phyloP scores from a whole-genome alignment of 2,888 invertebrate species.

The Melanostoma scalare region DNA sequence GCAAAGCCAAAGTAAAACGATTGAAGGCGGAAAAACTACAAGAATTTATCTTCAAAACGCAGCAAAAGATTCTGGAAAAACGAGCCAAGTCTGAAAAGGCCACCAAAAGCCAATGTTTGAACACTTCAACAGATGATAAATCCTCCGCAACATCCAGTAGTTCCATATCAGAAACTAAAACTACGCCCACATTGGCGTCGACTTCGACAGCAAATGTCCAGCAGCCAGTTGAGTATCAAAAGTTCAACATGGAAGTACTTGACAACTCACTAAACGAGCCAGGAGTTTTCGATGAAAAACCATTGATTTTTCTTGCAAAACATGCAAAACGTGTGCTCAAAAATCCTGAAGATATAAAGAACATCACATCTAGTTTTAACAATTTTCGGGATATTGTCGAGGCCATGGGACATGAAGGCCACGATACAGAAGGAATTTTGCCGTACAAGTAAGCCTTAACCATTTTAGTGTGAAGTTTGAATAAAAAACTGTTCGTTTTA shows the following conservation, averaged over 20 bases:
- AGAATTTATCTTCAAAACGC: slow-evolving; percentile 84
- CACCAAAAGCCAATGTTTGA: slow-evolving; percentile 36
- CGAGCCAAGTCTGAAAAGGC: slow-evolving; percentile 74
- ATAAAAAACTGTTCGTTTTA: neutral
- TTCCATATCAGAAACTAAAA: slow-evolving; percentile 43
- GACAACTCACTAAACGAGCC: slow-evolving; percentile 76
- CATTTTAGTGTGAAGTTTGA: no score
- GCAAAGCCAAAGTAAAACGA: slow-evolving; percentile 87
- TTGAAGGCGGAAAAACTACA: slow-evolving; percentile 87
- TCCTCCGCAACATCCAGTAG: slow-evolving; percentile 7
- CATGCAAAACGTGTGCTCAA: slow-evolving; percentile 75
- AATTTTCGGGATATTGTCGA: slow-evolving; percentile 80
- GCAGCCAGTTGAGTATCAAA: slow-evolving; percentile 80
- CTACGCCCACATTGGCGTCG: neutral
- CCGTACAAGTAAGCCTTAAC: slow-evolving; percentile 41
- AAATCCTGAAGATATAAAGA: slow-evolving; percentile 76
- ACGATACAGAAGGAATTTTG: slow-evolving; percentile 64
- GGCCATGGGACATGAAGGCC: slow-evolving; percentile 77
- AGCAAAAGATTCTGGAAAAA: slow-evolving; percentile 78
- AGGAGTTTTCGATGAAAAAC: slow-evolving; percentile 79
- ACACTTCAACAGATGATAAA: neutral
- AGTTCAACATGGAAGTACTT: slow-evolving; percentile 78
- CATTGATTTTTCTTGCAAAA: slow-evolving; percentile 79
- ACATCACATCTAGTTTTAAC: slow-evolving; percentile 80
- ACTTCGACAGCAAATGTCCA: neutral